These are phyloP conservation scores for Caenorhabditis panamensis DNA, from an alignment of 2,888 invertebrate genomes.

Conservation along the genomic window DNA sequence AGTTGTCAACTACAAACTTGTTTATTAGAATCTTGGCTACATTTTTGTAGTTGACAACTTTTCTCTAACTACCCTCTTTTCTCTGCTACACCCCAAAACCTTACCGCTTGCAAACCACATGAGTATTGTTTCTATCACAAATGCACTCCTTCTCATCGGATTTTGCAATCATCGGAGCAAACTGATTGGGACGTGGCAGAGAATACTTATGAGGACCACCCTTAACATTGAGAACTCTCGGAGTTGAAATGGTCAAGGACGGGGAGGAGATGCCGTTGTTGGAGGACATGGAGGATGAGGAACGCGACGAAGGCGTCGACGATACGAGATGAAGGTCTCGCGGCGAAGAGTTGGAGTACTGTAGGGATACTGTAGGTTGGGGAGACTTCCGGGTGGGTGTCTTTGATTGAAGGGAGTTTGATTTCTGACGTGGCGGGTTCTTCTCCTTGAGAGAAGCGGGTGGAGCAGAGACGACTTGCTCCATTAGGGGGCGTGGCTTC, in stretches of 20 bases:
- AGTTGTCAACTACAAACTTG: too few relatives aligned
- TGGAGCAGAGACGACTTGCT: conserved; percentile 53
- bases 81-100: too few relatives aligned
- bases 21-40: too few relatives aligned
- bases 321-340: conserved; percentile 55
- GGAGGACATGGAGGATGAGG: conserved; percentile 57
- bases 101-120: conserved; percentile 71
- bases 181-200: conserved; percentile 58
- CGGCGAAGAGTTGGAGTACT: conserved; percentile 19
- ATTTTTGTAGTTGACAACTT: too few relatives aligned
- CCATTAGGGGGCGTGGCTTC: conserved; percentile 67
- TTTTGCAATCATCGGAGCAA: conserved; percentile 51
- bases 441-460: conserved; percentile 59
- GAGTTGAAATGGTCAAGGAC: conserved; percentile 47
- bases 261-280: conserved; percentile 10
- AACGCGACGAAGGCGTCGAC: conserved; percentile 55
- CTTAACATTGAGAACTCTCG: conserved; percentile 46
- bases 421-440: conserved; percentile 30
- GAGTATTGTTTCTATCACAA: conserved; percentile 64
- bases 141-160: conserved; percentile 63
- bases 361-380: not conserved
- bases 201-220: conserved; percentile 58
- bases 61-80: too few relatives aligned
- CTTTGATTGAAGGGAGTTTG: conserved; percentile 18
- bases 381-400: conserved; percentile 6